phyloP scores from a whole-genome alignment of 2,113 vertebrate genomes.

The Naja naja region DNA sequence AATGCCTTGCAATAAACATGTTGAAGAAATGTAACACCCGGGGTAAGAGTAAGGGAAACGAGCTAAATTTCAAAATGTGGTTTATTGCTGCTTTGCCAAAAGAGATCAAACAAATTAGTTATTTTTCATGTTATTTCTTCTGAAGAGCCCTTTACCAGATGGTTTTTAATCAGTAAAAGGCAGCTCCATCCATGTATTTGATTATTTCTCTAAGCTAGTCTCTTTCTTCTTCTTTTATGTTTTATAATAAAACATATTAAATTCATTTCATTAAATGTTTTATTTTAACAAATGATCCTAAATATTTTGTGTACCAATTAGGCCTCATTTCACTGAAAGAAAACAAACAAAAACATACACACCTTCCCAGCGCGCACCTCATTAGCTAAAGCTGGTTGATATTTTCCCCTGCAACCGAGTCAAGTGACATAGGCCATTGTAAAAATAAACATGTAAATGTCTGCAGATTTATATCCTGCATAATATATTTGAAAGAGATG shows the following conservation, averaged over 20 bases:
- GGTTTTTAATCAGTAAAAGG: not conserved
- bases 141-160: slow-evolving; percentile 27
- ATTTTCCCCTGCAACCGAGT: not conserved
- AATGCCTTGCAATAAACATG: slow-evolving; percentile 38
- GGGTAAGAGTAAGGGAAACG: not conserved
- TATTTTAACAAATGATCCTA: not conserved
- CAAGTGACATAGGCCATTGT: not conserved
- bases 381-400: not conserved
- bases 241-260: not conserved
- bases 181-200: not conserved
- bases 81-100: not conserved
- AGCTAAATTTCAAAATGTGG: slow-evolving; percentile 19
- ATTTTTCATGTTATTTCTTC: slow-evolving; percentile 28
- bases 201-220: not conserved
- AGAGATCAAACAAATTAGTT: slow-evolving; percentile 36
- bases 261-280: not conserved
- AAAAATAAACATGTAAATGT: not conserved
- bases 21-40: slow-evolving; percentile 33
- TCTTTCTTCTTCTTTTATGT: not conserved
- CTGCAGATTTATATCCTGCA: not conserved
- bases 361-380: not conserved
- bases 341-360: not conserved
- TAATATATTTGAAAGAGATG: not conserved
- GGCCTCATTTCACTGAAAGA: not conserved
- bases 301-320: not conserved